Evolutionary conservation across 2,113 vertebrate species (phyloP).

Genomic region (Athene noctua): DNA sequence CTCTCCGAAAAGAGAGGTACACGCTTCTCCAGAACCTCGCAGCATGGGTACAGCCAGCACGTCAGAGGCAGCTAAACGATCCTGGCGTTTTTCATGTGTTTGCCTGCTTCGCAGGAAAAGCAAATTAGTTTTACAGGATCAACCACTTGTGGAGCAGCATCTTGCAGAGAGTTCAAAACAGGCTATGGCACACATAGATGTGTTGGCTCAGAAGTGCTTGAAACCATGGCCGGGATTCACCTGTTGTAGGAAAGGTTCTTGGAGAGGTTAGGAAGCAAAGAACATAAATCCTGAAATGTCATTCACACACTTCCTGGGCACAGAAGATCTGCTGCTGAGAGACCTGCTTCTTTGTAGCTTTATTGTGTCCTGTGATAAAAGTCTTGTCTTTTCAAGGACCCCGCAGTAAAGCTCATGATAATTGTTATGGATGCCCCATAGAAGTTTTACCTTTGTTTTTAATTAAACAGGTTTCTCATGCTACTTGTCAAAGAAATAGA

Average conservation of each 20-base stretch:
- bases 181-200: not conserved
- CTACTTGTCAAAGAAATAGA: not conserved
- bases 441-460: not conserved
- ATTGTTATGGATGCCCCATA: not conserved
- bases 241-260: not conserved
- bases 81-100: constrained; percentile 44
- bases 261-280: not conserved
- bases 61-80: constrained; percentile 33
- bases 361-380: not conserved
- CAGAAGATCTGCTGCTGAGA: not conserved
- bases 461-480: not conserved
- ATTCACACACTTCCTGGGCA: not conserved
- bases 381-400: not conserved
- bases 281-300: not conserved
- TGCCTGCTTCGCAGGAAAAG: constrained; percentile 22
- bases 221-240: not conserved
- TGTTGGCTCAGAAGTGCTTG: not conserved
- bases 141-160: constrained; percentile 37
- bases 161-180: constrained; percentile 10
- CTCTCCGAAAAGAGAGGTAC: not conserved
- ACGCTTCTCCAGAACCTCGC: constrained; percentile 7
- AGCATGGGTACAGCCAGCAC: not conserved
- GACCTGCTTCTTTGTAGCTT: not conserved
- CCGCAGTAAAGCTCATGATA: not conserved
- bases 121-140: constrained; percentile 61